A percentile compares a stretch with the other conserved stretches of the same genome.
Conservation (phyloP, 2,113 vertebrate genomes). For the Urocynchramus pylzowi region DNA sequence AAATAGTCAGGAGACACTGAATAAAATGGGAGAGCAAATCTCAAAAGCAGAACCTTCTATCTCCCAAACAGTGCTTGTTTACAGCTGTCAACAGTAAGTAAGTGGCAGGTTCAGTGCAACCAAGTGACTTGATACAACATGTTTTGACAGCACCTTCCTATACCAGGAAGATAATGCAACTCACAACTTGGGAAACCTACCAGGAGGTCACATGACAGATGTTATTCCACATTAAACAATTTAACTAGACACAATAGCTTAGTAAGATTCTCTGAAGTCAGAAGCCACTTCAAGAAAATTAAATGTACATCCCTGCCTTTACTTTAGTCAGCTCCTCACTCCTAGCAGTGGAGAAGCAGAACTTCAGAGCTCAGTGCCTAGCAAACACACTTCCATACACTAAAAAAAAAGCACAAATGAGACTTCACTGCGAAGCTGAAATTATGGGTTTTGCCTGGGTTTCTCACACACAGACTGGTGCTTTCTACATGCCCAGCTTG, state of each 20-base stretch:
- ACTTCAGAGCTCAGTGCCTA: not conserved
- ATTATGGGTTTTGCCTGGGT: not conserved
- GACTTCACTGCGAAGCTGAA: not conserved
- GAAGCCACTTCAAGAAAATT: not conserved
- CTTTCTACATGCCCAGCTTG: not conserved
- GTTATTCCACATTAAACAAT: not conserved
- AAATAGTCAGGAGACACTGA: not conserved
- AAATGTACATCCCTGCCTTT: not conserved
- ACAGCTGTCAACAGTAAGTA: not conserved
- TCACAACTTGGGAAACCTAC: not conserved
- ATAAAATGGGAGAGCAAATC: not conserved
- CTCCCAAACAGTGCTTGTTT: not conserved
- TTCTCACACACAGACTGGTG: not conserved
- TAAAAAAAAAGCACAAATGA: not conserved
- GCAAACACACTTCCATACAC: not conserved
- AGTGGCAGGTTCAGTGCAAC: not conserved
- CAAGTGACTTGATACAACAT: not conserved
- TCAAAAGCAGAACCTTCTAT: not conserved
- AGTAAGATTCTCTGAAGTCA: not conserved
- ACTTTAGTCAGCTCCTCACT: not conserved
- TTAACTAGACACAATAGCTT: not conserved
- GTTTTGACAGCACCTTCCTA: not conserved
- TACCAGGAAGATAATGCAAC: not conserved
- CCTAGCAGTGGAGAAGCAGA: not conserved
- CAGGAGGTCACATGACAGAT: not conserved